These are phyloP conservation scores for Felis catus DNA, from an alignment of 2,113 vertebrate genomes.

Conservation along the genomic window DNA sequence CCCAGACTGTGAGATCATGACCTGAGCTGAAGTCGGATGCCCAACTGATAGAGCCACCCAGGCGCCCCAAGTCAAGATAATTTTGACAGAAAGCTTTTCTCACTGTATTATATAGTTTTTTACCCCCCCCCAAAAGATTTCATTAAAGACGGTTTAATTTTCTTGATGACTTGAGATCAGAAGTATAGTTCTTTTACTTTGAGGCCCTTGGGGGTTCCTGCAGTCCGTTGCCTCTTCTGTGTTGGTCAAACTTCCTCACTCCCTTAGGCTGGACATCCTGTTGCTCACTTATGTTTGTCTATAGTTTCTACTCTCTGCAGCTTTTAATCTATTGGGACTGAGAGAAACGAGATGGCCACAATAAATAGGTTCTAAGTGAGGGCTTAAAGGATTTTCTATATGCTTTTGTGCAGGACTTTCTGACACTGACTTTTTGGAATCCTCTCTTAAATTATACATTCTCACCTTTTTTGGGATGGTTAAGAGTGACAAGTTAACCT, in stretches of 20 bases:
- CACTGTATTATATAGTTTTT: background rate
- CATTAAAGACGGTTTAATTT: background rate
- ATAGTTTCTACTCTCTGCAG: background rate
- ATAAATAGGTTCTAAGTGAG: background rate
- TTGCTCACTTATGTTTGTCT: background rate
- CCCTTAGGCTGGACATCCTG: background rate
- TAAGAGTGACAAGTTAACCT: background rate
- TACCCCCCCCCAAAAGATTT: background rate
- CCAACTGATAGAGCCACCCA: too few relatives aligned
- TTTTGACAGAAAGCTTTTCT: slow-evolving; percentile 24
- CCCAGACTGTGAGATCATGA: too few relatives aligned
- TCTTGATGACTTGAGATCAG: background rate
- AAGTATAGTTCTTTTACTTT: background rate
- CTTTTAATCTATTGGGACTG: background rate
- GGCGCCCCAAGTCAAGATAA: background rate
- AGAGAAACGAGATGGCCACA: background rate
- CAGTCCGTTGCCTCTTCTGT: background rate
- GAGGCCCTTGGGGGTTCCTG: background rate
- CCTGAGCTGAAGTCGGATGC: too few relatives aligned
- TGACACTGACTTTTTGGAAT: background rate
- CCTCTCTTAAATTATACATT: background rate
- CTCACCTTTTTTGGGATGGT: background rate
- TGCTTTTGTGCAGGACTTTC: background rate
- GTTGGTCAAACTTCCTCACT: background rate
- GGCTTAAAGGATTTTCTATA: background rate